phyloP scores from a whole-genome alignment of 2,113 vertebrate species.

The Gallinago paraguaiae region DNA sequence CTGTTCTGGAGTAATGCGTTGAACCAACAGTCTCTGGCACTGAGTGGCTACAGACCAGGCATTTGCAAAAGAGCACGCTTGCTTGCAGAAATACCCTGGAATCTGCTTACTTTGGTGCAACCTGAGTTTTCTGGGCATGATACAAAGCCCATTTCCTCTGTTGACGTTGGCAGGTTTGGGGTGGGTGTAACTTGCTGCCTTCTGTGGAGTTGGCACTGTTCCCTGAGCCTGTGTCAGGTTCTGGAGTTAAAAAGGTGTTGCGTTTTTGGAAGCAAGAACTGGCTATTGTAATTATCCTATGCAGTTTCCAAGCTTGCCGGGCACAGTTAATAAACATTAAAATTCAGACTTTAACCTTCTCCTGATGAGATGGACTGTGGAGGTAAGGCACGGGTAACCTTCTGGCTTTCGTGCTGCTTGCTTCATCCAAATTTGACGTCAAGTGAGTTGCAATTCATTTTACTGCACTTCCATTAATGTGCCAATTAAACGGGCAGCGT shows the following conservation, averaged over 20 bases:
- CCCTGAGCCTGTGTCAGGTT: background rate
- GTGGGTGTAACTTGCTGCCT: conserved; percentile 13
- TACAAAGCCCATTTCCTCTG: background rate
- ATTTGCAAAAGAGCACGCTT: background rate
- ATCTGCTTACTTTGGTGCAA: conserved; percentile 15
- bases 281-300: background rate
- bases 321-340: background rate
- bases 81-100: background rate
- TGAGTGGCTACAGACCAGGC: background rate
- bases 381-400: background rate
- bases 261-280: background rate
- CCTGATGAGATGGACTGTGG: background rate
- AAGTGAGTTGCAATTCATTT: background rate
- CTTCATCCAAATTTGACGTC: background rate
- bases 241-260: conserved; percentile 4
- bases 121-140: conserved; percentile 13
- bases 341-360: background rate
- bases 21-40: background rate
- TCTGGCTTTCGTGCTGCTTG: background rate
- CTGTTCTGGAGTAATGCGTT: background rate
- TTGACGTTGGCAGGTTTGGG: conserved; percentile 29
- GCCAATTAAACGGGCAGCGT: background rate
- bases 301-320: background rate
- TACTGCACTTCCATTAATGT: background rate
- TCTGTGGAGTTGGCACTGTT: background rate